Base-by-base conservation (phyloP, 2,797 vertebrate species). In the Passerculus sandwichensis region DNA sequence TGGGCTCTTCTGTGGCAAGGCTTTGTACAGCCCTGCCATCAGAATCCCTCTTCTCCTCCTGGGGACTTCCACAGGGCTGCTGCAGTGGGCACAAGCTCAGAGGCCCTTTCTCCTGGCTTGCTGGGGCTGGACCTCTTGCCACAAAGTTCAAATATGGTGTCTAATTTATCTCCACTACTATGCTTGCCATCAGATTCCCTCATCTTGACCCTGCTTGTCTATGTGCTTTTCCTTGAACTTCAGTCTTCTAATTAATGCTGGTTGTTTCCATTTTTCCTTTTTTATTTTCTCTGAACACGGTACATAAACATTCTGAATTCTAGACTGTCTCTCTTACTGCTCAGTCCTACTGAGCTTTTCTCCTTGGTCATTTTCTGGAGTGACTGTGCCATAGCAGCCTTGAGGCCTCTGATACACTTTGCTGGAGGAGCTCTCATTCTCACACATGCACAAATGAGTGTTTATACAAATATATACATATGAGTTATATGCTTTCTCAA, bases 201-300 rank as follows among this genome's bases (percentile, higher is more conserved):
- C 21, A 15, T 11, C 30, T 51, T 70, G 10, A 15, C 30, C 11
- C 34, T 72, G 5, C 20, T 61, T 45, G 10, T 20, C 60, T 56
- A 34, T 47, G 45, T 57, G 20, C 4, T 54, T 77, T 62, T 62
- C 42, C 70, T 83, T 40, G 6, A 71, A 67, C 8, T 25, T 80
- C 50, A 36, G 0, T 67, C 30, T 67, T 77, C 34, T 80, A 34
- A 36, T 88, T 88, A 69, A 69, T 40, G 42, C 9, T 34, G 8
- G 1, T 64, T 91, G 29, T 30, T 92, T 73, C 17, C 3, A 27
- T 51, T 70, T 59, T 15, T 5, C 19, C 2, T 29, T 25, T 30
- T 14, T 6, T 13, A 13, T 17, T 11, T 3, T 1, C 26, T 40
- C 11, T 22, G 16, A 60, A 7, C 4, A 17, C 0, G 1, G 20